Percentiles rank a stretch among this genome's conserved stretches.
Evolutionary conservation across 2,888 invertebrate species (phyloP).

Genomic region (Dasypogon diadema): DNA sequence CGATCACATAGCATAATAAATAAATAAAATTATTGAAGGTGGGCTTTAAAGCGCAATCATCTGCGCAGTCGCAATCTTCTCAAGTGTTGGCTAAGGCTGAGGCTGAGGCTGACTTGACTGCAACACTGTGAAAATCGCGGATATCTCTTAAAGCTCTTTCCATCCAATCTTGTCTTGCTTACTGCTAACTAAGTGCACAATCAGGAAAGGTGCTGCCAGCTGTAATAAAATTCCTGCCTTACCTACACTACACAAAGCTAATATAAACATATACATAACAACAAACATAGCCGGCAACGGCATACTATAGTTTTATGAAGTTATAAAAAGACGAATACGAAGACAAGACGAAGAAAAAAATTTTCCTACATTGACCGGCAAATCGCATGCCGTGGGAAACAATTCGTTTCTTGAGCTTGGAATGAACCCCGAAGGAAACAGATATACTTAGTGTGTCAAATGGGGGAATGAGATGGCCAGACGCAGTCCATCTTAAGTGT

Average conservation of each 20-base stretch:
- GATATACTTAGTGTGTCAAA: neutral
- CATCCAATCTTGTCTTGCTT: neutral
- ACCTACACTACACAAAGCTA: constrained; percentile 21
- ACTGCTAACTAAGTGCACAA: neutral
- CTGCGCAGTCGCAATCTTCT: constrained; percentile 39
- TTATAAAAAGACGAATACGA: constrained; percentile 38
- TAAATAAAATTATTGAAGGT: constrained; percentile 50
- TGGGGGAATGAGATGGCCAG: constrained; percentile 1
- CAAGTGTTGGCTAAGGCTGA: neutral
- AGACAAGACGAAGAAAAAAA: constrained; percentile 44
- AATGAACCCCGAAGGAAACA: constrained; percentile 40
- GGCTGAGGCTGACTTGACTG: neutral
- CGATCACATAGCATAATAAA: constrained; percentile 46
- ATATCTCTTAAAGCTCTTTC: neutral
- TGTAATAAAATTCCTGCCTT: constrained; percentile 3
- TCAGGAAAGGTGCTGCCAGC: constrained; percentile 47
- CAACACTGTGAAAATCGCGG: neutral
- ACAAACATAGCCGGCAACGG: constrained; percentile 7
- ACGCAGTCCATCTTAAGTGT: constrained; percentile 44
- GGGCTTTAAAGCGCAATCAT: constrained; percentile 46
- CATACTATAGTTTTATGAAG: constrained; percentile 39
- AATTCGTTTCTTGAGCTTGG: constrained; percentile 65
- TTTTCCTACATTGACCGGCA: constrained; percentile 69
- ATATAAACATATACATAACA: constrained; percentile 18
- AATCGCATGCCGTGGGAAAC: constrained; percentile 71